Evolutionary conservation across 2,113 vertebrate species (phyloP), one percentile per base, ranked within the genome.

Genomic region (Galbula dea): DNA sequence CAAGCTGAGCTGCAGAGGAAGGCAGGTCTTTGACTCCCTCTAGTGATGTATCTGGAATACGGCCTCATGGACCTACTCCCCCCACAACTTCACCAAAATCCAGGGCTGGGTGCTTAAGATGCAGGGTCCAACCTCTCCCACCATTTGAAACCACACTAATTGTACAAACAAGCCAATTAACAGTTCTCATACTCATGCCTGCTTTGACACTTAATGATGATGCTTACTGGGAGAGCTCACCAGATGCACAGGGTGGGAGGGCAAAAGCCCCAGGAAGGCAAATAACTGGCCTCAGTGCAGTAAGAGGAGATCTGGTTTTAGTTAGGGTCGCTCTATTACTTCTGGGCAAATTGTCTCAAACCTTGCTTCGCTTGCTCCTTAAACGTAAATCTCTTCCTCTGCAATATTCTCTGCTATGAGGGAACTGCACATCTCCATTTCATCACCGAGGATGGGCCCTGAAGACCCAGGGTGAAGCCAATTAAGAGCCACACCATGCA

Each of bases 101-200:
- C 12, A 34, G 41, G 3, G 19, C 52, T 76, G 26, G 16, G 20
- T 0, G 1, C 52, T 86, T 39, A 59, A 68, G 37, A 46, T 22
- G 4, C 10, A 65, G 19, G 2, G 41, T 79, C 24, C 24, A 61
- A 34, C 15, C 37, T 71, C 21, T 30, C 24, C 52, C 39, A 30
- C 5, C 48, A 74, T 61, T 34, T 69, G 59, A 80, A 89, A 84
- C 23, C 21, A 62, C 51, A 66, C 46, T 82, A 72, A 72, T 92
- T 81, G 89, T 83, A 74, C 54, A 68, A 66, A 66, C n/a, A 73
- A 88, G 69, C 52, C 74, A 95, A 95, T 96, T 94, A 93, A 41
- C 13, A 2, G 51, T 46, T 63, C 29, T 74, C 24, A 21, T 62
- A 15, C 41, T 77, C 41, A 20, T 81, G 69, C 68, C 65, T 10